Conservation (phyloP, 1,140 invertebrate species). For the Theocolax elegans region DNA sequence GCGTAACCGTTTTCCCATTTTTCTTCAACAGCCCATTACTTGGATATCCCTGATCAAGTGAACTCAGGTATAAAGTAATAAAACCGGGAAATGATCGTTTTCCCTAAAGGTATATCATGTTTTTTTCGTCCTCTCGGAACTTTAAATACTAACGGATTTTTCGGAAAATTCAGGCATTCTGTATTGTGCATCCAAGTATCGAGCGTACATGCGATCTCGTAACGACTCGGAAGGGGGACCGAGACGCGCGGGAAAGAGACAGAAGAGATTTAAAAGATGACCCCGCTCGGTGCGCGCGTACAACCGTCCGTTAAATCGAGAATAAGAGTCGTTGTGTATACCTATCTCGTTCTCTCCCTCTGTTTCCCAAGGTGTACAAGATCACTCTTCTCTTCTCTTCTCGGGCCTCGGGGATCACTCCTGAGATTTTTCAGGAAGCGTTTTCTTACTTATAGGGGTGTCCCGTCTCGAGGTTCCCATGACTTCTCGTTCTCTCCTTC, state of each 20-base stretch:
- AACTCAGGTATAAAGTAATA: not conserved
- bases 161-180: slow-evolving; percentile 18
- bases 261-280: slow-evolving; percentile 35
- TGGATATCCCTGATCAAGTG: not conserved
- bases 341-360: not conserved
- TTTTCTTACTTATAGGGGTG: slow-evolving; percentile 37
- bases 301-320: slow-evolving; percentile 15
- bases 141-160: slow-evolving; percentile 38
- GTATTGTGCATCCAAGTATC: not conserved
- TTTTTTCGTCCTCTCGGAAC: not conserved
- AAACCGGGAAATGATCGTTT: not conserved
- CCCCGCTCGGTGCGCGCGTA: not conserved
- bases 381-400: not conserved
- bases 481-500: slow-evolving; percentile 42
- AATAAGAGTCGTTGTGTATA: not conserved
- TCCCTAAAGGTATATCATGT: not conserved
- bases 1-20: not conserved
- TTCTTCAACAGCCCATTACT: not conserved
- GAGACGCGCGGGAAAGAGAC: not conserved
- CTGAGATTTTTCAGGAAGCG: slow-evolving; percentile 51
- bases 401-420: slow-evolving; percentile 38
- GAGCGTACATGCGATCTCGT: no score
- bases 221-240: slow-evolving; percentile 16
- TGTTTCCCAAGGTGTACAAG: slow-evolving; percentile 38
- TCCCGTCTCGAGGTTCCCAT: slow-evolving; percentile 45